phyloP scores from a whole-genome alignment of 2,888 invertebrate species.

The Tanytarsus gracilentus region DNA sequence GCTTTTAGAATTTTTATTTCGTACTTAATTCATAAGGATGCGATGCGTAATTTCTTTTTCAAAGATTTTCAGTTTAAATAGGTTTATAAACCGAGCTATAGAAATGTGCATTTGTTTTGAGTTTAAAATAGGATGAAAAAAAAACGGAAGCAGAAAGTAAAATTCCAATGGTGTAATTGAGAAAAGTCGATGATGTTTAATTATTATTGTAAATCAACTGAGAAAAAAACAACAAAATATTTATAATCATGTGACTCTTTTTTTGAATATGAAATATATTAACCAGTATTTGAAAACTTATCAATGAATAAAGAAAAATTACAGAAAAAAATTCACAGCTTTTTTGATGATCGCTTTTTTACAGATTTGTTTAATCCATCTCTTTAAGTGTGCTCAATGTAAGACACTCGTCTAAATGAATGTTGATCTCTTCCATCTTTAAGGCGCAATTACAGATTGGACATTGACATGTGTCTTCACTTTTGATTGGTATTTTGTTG shows the following conservation, averaged over 20 bases:
- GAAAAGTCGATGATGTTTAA: too few relatives aligned
- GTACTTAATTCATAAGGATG: constrained; percentile 22
- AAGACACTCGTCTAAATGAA: too few relatives aligned
- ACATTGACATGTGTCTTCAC: too few relatives aligned
- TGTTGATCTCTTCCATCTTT: too few relatives aligned
- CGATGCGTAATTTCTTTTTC: background rate
- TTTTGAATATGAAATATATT: constrained; percentile 7
- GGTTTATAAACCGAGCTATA: background rate
- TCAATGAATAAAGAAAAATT: constrained; percentile 11
- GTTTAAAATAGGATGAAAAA: background rate
- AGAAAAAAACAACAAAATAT: background rate
- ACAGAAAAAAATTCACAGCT: background rate
- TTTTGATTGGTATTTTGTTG: too few relatives aligned
- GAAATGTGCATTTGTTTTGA: constrained; percentile 3
- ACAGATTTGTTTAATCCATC: background rate
- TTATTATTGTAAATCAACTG: constrained; percentile 3
- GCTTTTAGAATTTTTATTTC: constrained; percentile 14
- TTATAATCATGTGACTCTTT: constrained; percentile 1
- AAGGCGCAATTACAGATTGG: too few relatives aligned
- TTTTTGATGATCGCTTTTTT: background rate
- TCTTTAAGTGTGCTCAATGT: too few relatives aligned
- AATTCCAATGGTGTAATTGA: constrained; percentile 12
- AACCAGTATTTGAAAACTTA: constrained; percentile 13
- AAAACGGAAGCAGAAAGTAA: too few relatives aligned
- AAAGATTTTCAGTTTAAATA: background rate